A percentile compares a stretch with the other conserved stretches of the same genome.
These are phyloP conservation scores for zebrafish (Danio rerio) DNA, from an alignment of 2,113 vertebrate species.

Conservation along the genomic window DNA sequence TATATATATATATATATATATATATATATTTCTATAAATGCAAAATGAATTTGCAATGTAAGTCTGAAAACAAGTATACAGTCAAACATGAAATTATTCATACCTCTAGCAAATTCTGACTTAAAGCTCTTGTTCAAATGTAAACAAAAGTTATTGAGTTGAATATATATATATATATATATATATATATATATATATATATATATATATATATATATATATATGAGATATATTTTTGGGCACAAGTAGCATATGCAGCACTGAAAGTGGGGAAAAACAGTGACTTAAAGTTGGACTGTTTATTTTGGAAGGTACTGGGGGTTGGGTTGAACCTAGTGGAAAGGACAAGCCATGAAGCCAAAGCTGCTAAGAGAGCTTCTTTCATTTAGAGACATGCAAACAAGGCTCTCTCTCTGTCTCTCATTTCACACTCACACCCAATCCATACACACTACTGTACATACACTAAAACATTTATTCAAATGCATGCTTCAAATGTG, in stretches of 20 bases:
- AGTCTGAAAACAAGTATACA: no score
- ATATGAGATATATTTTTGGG: background rate
- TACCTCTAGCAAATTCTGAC: no score
- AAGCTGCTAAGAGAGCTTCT: slow-evolving; percentile 30
- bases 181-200: no score
- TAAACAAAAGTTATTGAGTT: no score
- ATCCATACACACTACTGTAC: slow-evolving; percentile 12
- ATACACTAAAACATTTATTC: background rate
- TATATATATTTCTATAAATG: no score
- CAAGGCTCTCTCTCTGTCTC: slow-evolving; percentile 37
- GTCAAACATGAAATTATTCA: no score
- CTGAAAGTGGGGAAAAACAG: background rate
- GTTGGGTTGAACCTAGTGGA: slow-evolving; percentile 21
- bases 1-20: no score
- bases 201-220: no score
- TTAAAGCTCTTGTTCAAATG: no score
- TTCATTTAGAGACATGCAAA: slow-evolving; percentile 34
- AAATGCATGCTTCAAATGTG: background rate
- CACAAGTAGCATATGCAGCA: slow-evolving; percentile 1
- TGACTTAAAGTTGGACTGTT: background rate
- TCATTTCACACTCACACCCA: slow-evolving; percentile 14
- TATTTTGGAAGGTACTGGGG: slow-evolving; percentile 2
- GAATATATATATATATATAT: no score
- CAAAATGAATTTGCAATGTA: no score
- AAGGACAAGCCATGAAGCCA: slow-evolving; percentile 8